Percentiles rank a stretch among this genome's conserved stretches.
Conservation (phyloP, 1,140 invertebrate genomes). For the Aphaenogaster rudis region DNA sequence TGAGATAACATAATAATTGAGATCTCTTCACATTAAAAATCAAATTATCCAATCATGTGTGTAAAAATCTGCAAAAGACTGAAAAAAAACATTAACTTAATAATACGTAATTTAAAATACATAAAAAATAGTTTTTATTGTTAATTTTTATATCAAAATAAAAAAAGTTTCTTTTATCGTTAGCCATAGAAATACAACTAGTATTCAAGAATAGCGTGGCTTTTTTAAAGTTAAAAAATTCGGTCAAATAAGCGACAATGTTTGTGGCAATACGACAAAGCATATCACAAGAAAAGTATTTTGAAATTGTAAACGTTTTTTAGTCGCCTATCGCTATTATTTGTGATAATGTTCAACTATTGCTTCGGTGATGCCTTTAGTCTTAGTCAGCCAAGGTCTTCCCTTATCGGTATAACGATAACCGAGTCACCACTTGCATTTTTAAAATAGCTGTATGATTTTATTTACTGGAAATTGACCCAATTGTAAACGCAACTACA, state of each 20-base stretch:
- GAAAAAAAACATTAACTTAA: not conserved
- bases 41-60: no score
- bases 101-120: not conserved
- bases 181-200: not conserved
- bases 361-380: not conserved
- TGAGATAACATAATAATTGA: not conserved
- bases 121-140: not conserved
- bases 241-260: not conserved
- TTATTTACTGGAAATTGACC: not conserved
- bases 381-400: slow-evolving; percentile 51
- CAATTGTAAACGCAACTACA: not conserved
- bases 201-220: not conserved
- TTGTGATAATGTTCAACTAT: slow-evolving; percentile 30
- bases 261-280: not conserved
- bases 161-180: not conserved
- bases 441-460: not conserved
- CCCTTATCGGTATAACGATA: slow-evolving; percentile 49
- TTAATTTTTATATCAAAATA: not conserved
- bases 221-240: not conserved
- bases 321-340: not conserved
- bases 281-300: not conserved
- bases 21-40: not conserved
- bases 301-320: not conserved
- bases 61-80: not conserved
- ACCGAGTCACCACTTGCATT: not conserved